Conservation (phyloP, 2,113 vertebrate genomes). For the Hemichromis elongatus region DNA sequence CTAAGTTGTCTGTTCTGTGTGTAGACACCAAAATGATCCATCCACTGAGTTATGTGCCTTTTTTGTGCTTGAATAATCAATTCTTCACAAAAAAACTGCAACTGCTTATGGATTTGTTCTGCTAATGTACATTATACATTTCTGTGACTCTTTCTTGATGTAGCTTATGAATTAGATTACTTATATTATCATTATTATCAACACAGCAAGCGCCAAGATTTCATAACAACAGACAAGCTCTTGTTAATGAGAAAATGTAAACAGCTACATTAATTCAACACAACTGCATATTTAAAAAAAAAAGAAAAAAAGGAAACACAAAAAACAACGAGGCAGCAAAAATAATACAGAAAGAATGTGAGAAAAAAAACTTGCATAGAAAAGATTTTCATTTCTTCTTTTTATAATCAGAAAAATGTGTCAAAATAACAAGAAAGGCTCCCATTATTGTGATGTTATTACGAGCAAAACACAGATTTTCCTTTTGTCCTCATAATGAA, state of each 20-base stretch:
- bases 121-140: neutral
- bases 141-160: neutral
- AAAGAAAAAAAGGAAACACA: too few relatives aligned
- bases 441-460: neutral
- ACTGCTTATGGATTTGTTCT: neutral
- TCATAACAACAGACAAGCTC: neutral
- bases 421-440: neutral
- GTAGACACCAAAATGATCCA: neutral
- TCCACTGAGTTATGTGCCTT: neutral
- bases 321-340: neutral
- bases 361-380: neutral
- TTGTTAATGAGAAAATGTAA: neutral
- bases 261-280: neutral
- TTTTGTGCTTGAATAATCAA: neutral
- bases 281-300: neutral
- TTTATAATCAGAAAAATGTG: neutral
- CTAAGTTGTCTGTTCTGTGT: neutral
- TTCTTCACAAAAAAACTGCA: neutral
- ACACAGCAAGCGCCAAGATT: neutral
- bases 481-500: neutral
- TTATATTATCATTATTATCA: neutral
- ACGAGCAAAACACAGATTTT: constrained; percentile 1
- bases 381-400: neutral
- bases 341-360: neutral
- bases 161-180: neutral